Base-by-base conservation (phyloP, 2,888 invertebrate genomes). In the Meloe dianella region DNA sequence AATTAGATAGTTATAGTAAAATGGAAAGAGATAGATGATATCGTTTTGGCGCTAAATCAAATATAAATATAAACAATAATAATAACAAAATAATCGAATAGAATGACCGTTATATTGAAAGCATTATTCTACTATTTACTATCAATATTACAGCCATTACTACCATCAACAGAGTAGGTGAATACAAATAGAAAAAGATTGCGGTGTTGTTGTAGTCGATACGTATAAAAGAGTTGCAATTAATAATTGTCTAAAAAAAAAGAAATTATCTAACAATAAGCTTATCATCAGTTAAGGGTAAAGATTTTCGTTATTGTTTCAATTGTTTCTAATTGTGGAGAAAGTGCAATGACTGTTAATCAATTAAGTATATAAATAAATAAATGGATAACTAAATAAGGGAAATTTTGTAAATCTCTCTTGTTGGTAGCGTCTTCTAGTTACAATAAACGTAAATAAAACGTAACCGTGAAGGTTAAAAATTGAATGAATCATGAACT, bases 391-490 rank as follows among this genome's bases (percentile, higher is more conserved):
- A 29, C 12, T 29, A 57, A 27, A 2, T 1, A n/a, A 57, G 29
- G 29, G 4, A 60, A n/a, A n/a, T n/a, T n/a, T n/a, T n/a, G n/a
- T n/a, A n/a, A n/a, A n/a, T n/a, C n/a, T n/a, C n/a, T n/a, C n/a
- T n/a, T n/a, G 1, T 3, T 17, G 60, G 63, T 63, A 64, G 64
- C 70, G 71, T 68, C 68, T 59, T 66, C 74, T 71, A 60, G 70
- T 61, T 70, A 56, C 61, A 54, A 60, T 74, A 74, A 75, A 75
- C 74, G 72, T 68, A 70, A 60, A 64, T 67, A 59, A 57, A 60
- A 66, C 70, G 14, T 8, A 59, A 29, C n/a, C 30, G 71, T 73
- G 74, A 74, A 74, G 74, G 74, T 74, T 73, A 71, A 70, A 70
- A 69, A 65, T 59, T 58, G 35, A 47, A 63, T 57, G 71, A 71